Evolutionary conservation across 1,140 invertebrate species (phyloP).

Genomic region (Phymorhynchus buccinoides): DNA sequence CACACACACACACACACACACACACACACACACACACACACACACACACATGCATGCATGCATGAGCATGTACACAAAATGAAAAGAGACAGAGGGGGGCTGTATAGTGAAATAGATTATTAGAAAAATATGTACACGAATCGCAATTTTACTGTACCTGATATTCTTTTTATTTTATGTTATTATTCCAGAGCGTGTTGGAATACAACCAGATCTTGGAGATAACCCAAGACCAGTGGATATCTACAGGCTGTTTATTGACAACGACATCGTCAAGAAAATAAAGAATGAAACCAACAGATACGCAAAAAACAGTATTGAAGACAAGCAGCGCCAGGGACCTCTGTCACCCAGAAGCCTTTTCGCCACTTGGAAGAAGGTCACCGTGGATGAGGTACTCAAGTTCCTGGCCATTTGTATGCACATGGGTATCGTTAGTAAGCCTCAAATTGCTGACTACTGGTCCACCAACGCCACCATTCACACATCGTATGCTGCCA

Average conservation of each 20-base stretch:
- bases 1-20: too few relatives aligned
- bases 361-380: neutral
- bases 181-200: neutral
- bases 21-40: too few relatives aligned
- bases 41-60: too few relatives aligned
- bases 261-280: neutral
- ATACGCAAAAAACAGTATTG: neutral
- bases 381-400: neutral
- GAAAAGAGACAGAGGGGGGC: too few relatives aligned
- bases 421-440: conserved; percentile 22
- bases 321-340: neutral
- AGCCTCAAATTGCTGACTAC: neutral
- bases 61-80: too few relatives aligned
- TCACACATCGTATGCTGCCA: neutral
- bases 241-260: neutral
- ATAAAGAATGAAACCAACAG: conserved; percentile 7
- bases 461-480: neutral
- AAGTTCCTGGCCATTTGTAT: conserved; percentile 21
- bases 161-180: neutral
- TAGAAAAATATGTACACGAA: too few relatives aligned
- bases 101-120: too few relatives aligned
- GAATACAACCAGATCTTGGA: neutral
- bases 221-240: neutral
- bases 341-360: neutral
- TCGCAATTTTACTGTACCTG: too few relatives aligned